Conservation (phyloP, 2,797 vertebrate genomes). For the Ara ararauna region DNA sequence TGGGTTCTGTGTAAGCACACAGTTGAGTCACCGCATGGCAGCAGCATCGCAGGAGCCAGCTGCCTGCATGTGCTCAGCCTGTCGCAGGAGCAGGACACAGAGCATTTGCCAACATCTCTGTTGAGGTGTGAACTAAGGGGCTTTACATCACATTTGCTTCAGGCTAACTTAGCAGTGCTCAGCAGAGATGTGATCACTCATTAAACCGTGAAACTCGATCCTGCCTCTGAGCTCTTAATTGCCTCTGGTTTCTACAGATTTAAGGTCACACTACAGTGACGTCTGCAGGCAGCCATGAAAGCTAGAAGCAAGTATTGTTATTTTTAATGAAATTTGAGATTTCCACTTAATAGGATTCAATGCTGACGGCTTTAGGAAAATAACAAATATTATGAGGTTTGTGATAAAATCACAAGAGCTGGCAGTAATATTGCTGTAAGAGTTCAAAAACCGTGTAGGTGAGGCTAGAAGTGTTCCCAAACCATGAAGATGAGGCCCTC, state of each 20-base stretch:
- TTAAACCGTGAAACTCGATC: not conserved
- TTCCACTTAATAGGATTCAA: slow-evolving; percentile 40
- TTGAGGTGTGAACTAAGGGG: not conserved
- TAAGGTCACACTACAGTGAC: slow-evolving; percentile 34
- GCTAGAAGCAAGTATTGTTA: slow-evolving; percentile 30
- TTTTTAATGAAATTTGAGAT: slow-evolving; percentile 60
- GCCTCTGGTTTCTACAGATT: slow-evolving; percentile 36
- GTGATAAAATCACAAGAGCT: slow-evolving; percentile 11
- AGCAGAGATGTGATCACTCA: slow-evolving; percentile 34
- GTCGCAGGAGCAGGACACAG: not conserved
- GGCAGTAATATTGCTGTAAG: not conserved
- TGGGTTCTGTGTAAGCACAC: not conserved
- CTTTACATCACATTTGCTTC: not conserved
- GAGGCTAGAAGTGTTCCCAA: not conserved
- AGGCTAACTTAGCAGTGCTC: not conserved
- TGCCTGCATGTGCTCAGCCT: not conserved
- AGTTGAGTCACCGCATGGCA: not conserved
- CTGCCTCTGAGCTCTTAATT: slow-evolving; percentile 52
- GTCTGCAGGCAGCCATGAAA: slow-evolving; percentile 28
- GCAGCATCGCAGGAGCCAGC: accelerated
- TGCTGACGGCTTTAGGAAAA: slow-evolving; percentile 45
- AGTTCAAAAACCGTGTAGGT: not conserved
- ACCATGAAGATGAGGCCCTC: not conserved
- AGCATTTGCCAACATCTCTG: not conserved
- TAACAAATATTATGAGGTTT: slow-evolving; percentile 2